phyloP scores from a whole-genome alignment of 1,140 invertebrate species.

The Orius laevigatus region DNA sequence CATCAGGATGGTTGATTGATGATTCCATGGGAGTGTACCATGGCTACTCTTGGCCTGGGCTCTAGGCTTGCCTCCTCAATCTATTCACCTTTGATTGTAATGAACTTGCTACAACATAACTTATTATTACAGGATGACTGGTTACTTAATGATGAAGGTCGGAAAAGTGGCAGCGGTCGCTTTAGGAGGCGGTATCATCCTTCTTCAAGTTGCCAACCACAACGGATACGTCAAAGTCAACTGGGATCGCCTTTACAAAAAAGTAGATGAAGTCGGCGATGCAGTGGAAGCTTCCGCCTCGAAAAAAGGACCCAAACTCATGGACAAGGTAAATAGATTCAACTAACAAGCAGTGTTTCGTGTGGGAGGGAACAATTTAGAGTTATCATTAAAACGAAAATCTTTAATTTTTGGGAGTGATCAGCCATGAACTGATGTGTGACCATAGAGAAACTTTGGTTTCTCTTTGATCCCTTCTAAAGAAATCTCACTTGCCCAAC shows the following conservation, averaged over 20 bases:
- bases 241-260: conserved; percentile 70
- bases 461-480: too few relatives aligned
- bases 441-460: too few relatives aligned
- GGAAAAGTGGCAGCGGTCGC: conserved; percentile 79
- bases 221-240: conserved; percentile 85
- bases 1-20: too few relatives aligned
- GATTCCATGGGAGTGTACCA: too few relatives aligned
- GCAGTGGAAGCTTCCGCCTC: conserved; percentile 58
- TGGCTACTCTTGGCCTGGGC: too few relatives aligned
- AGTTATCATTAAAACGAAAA: too few relatives aligned
- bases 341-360: too few relatives aligned
- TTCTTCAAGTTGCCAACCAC: conserved; percentile 77
- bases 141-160: conserved; percentile 78
- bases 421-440: too few relatives aligned
- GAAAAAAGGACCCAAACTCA: conserved; percentile 47
- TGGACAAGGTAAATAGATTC: conserved; percentile 65
- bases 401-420: too few relatives aligned
- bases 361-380: too few relatives aligned
- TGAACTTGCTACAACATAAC: not conserved
- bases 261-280: conserved; percentile 63
- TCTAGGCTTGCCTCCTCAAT: not conserved
- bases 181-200: conserved; percentile 71
- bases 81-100: not conserved
- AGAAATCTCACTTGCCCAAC: too few relatives aligned
- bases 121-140: conserved; percentile 52